Percentiles rank a stretch among this genome's conserved stretches.
Conservation (phyloP, 2,113 vertebrate species). For the Tupaia chinensis region DNA sequence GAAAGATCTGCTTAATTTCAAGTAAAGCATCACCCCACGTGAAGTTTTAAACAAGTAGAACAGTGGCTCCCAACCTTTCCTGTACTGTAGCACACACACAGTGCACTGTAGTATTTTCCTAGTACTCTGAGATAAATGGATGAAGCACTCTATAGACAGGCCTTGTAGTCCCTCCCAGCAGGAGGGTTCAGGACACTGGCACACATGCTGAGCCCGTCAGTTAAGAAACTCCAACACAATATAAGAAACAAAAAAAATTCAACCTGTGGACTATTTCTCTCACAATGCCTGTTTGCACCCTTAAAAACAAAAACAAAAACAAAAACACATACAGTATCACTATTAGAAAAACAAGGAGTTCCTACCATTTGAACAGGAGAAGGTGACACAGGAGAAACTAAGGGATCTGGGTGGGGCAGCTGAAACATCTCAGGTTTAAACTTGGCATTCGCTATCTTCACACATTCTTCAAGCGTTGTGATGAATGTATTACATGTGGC, state of each 20-base stretch:
- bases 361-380: conserved; percentile 94
- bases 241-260: conserved; percentile 3
- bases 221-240: background rate
- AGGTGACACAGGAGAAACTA: conserved; percentile 93
- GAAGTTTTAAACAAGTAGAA: background rate
- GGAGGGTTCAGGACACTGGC: background rate
- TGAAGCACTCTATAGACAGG: background rate
- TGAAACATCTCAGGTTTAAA: conserved; percentile 95
- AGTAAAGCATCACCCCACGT: background rate
- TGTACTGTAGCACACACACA: background rate
- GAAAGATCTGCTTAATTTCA: background rate
- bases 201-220: background rate
- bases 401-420: conserved; percentile 86
- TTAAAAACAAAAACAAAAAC: conserved; percentile 29
- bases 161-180: background rate
- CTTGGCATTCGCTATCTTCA: conserved; percentile 96
- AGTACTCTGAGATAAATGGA: background rate
- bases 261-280: background rate
- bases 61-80: background rate
- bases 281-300: background rate
- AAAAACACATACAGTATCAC: conserved; percentile 26
- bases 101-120: background rate
- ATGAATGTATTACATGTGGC: conserved; percentile 98
- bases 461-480: conserved; percentile 97
- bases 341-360: conserved; percentile 72